A percentile compares a stretch with the other conserved stretches of the same genome.
Evolutionary conservation across 1,140 invertebrate genomes (phyloP).

Genomic region (Coptotermes formosanus): DNA sequence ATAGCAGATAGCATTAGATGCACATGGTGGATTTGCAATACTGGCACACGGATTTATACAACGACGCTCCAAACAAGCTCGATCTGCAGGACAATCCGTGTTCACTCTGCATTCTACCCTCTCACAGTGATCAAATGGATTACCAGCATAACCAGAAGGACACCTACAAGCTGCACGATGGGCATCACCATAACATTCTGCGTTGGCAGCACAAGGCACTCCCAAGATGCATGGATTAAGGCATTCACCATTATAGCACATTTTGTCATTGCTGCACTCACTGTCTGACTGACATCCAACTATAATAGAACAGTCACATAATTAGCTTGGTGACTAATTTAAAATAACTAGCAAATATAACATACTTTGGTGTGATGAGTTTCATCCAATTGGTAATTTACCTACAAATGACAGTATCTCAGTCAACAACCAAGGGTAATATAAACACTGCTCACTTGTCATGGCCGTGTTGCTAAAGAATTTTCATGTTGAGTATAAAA

Average conservation of each 20-base stretch:
- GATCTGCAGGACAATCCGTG: conserved; percentile 68
- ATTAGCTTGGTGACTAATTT: neutral
- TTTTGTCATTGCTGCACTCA: conserved; percentile 73
- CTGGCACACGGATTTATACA: conserved; percentile 74
- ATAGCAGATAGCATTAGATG: conserved; percentile 73
- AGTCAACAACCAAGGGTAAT: too few relatives aligned
- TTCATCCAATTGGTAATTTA: too few relatives aligned
- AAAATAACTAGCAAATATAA: too few relatives aligned
- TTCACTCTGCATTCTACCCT: conserved; percentile 77
- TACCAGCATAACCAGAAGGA: conserved; percentile 66
- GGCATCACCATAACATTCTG: conserved; percentile 74
- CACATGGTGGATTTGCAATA: conserved; percentile 64
- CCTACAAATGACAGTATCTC: too few relatives aligned
- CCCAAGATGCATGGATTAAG: conserved; percentile 74
- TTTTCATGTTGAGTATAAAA: too few relatives aligned
- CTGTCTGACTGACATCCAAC: conserved; percentile 78
- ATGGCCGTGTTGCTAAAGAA: too few relatives aligned
- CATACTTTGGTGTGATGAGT: too few relatives aligned
- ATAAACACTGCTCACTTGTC: too few relatives aligned
- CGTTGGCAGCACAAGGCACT: conserved; percentile 77
- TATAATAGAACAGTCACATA: neutral
- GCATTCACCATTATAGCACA: conserved; percentile 79
- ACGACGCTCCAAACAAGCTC: conserved; percentile 65
- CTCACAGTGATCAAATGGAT: conserved; percentile 75
- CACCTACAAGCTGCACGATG: conserved; percentile 77